Percentiles rank a stretch among this genome's conserved stretches.
Conservation (phyloP, 2,113 vertebrate species). For the Cebidichthys violaceus region DNA sequence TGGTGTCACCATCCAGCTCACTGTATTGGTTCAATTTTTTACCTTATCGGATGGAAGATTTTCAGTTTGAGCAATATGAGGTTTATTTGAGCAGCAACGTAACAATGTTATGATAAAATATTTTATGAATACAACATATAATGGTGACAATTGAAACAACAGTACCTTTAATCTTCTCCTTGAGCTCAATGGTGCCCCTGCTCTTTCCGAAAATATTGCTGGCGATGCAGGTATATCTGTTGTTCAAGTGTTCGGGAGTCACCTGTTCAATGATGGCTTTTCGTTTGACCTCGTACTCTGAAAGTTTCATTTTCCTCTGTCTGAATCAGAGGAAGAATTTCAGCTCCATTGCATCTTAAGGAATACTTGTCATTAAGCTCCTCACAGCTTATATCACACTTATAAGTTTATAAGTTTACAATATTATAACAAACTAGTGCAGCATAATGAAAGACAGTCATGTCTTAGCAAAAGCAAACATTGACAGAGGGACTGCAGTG, state of each 20-base stretch:
- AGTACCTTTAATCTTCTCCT: constrained; percentile 72
- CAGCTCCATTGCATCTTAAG: background rate
- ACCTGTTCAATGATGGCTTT: constrained; percentile 79
- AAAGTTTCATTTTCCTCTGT: background rate
- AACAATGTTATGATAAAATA: background rate
- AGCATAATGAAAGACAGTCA: background rate
- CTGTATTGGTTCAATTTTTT: background rate
- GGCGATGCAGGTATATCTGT: constrained; percentile 85
- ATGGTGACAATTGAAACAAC: background rate
- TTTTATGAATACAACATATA: background rate
- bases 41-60: background rate
- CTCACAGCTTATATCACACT: too few relatives aligned
- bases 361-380: background rate
- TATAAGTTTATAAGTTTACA: too few relatives aligned
- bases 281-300: constrained; percentile 47
- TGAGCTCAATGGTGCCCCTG: constrained; percentile 80
- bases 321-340: constrained; percentile 42
- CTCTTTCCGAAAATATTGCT: constrained; percentile 84
- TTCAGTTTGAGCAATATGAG: background rate
- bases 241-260: constrained; percentile 78
- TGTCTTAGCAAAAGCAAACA: too few relatives aligned
- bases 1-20: background rate
- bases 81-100: background rate
- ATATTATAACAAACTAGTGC: background rate
- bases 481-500: background rate